A percentile compares a stretch with the other conserved stretches of the same genome.
phyloP scores from a whole-genome alignment of 1,140 invertebrate genomes.

The Caenorhabditis brenneri region DNA sequence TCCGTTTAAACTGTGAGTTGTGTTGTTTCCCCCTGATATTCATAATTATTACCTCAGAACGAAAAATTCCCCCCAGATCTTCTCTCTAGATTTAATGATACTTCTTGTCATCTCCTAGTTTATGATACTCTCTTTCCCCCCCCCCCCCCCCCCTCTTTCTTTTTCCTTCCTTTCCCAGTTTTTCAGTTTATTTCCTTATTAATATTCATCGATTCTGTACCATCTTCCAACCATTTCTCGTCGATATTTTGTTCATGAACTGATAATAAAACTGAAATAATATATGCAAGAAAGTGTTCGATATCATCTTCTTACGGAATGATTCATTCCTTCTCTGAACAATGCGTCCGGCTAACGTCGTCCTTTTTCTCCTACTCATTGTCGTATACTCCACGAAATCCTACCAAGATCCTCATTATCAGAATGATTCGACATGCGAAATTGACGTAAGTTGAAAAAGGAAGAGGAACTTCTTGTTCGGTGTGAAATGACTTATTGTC shows the following conservation, averaged over 20 bases:
- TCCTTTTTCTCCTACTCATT: background rate
- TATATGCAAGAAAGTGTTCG: conserved; percentile 26
- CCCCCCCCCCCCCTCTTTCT: background rate
- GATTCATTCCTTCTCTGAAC: background rate
- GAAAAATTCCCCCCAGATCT: no score
- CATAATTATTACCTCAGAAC: background rate
- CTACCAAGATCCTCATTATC: background rate
- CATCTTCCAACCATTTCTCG: background rate
- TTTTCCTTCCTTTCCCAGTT: background rate
- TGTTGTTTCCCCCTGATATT: background rate
- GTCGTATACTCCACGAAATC: no score
- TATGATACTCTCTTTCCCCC: background rate
- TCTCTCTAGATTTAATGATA: background rate
- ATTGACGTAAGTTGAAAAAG: background rate
- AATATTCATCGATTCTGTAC: background rate
- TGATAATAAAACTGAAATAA: conserved; percentile 15
- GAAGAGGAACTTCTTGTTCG: background rate
- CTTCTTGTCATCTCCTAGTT: background rate
- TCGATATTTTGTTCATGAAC: background rate
- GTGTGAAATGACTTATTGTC: background rate
- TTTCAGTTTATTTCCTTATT: background rate
- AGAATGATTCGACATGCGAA: background rate
- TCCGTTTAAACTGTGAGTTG: background rate
- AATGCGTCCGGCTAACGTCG: no score
- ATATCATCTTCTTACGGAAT: background rate